Conservation (phyloP, 2,888 invertebrate species). For the Idaea biselata region DNA sequence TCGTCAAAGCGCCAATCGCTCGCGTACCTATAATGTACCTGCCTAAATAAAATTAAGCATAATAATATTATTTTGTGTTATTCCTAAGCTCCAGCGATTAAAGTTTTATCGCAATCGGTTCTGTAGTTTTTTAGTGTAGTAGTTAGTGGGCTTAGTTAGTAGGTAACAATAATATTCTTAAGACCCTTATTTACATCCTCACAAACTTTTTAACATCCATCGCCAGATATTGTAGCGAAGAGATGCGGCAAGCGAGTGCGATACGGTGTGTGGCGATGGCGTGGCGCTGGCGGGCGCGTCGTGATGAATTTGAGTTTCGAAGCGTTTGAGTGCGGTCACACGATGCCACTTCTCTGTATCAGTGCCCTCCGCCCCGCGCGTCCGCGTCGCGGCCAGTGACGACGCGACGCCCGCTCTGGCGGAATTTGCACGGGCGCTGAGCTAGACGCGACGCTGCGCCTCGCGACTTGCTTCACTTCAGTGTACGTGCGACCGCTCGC, state of each 20-base stretch:
- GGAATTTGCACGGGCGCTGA: slow-evolving; percentile 68
- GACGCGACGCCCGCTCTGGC: slow-evolving; percentile 52
- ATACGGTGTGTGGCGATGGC: slow-evolving; percentile 36
- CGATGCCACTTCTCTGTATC: slow-evolving; percentile 67
- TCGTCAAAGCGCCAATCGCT: no score
- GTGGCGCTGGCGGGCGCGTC: background rate
- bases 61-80: no score
- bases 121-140: no score
- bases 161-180: no score
- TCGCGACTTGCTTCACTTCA: slow-evolving; percentile 48
- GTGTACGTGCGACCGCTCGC: slow-evolving; percentile 75
- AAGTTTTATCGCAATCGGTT: no score
- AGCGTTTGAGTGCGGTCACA: slow-evolving; percentile 48
- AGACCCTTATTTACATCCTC: no score
- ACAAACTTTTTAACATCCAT: no score
- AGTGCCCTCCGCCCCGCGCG: slow-evolving; percentile 48
- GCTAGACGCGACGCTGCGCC: slow-evolving; percentile 47
- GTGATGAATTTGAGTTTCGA: background rate
- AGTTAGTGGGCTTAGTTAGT: no score
- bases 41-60: no score
- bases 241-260: slow-evolving; percentile 40
- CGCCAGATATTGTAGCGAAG: no score
- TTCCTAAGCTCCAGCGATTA: no score
- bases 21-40: no score
- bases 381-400: slow-evolving; percentile 34